Evolutionary conservation across 2,797 vertebrate genomes (phyloP).

Genomic region (Chanos chanos): DNA sequence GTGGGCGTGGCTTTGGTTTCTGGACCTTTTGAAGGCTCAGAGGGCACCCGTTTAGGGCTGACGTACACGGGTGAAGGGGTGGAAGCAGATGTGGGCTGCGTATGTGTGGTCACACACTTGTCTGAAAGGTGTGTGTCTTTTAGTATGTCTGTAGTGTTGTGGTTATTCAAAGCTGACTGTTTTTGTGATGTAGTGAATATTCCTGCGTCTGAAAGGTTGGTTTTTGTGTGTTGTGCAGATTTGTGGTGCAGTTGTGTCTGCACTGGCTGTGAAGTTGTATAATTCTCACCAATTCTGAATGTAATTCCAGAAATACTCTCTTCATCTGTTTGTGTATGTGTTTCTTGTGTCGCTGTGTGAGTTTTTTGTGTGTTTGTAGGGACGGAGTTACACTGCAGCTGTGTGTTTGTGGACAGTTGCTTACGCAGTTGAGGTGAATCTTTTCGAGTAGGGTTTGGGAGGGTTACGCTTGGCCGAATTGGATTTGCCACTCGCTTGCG

Average conservation of each 20-base stretch:
- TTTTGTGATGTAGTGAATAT: slow-evolving; percentile 29
- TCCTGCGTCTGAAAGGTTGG: slow-evolving; percentile 21
- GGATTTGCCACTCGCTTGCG: slow-evolving; percentile 59
- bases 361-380: slow-evolving; percentile 44
- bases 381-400: not conserved
- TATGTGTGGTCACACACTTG: slow-evolving; percentile 6
- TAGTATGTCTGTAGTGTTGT: not conserved
- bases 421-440: slow-evolving; percentile 28
- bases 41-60: slow-evolving; percentile 23
- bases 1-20: slow-evolving; percentile 26
- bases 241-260: slow-evolving; percentile 28
- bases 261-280: slow-evolving; percentile 57
- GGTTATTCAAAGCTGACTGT: slow-evolving; percentile 27
- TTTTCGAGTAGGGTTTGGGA: slow-evolving; percentile 62
- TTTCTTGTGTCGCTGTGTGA: slow-evolving; percentile 43
- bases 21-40: slow-evolving; percentile 44
- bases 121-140: slow-evolving; percentile 2
- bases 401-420: slow-evolving; percentile 17
- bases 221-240: slow-evolving; percentile 19
- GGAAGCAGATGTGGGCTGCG: slow-evolving; percentile 14
- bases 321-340: slow-evolving; percentile 57
- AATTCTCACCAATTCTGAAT: slow-evolving; percentile 44
- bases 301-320: slow-evolving; percentile 4
- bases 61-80: not conserved
- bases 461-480: slow-evolving; percentile 66